Conservation (phyloP, 2,888 invertebrate genomes). For the Hymenopus coronatus region DNA sequence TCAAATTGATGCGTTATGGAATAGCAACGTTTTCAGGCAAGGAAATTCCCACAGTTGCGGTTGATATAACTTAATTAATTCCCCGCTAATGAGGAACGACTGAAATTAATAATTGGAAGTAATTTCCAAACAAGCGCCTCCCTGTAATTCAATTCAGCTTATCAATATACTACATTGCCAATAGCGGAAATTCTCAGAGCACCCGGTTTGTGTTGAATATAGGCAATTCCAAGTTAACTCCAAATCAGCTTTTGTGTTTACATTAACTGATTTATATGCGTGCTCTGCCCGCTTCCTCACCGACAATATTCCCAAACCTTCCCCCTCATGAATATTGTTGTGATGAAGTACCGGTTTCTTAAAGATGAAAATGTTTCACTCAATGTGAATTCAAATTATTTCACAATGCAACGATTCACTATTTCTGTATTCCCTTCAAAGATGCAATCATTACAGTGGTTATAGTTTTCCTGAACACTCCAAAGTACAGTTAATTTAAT, state of each 20-base stretch:
- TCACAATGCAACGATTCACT: no score
- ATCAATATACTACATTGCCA: background rate
- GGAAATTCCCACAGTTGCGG: background rate
- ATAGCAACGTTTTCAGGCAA: background rate
- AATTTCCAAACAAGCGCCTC: background rate
- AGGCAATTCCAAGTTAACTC: background rate
- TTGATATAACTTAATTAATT: slow-evolving; percentile 3
- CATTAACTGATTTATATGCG: background rate
- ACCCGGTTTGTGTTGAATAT: background rate
- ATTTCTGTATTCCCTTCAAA: no score
- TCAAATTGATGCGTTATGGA: background rate
- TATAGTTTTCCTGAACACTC: no score
- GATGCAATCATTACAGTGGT: no score
- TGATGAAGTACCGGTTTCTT: background rate
- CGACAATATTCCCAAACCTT: background rate
- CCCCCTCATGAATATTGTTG: background rate
- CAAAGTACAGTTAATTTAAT: no score
- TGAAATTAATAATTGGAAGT: slow-evolving; percentile 11
- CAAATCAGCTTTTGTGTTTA: background rate
- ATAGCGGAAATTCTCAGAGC: background rate
- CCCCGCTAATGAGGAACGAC: slow-evolving; percentile 4
- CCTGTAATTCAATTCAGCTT: background rate
- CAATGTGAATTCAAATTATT: no score
- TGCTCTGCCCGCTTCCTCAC: background rate
- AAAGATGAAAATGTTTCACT: no score